Conservation (phyloP, 2,113 vertebrate species). For the Hystrix cristata region DNA sequence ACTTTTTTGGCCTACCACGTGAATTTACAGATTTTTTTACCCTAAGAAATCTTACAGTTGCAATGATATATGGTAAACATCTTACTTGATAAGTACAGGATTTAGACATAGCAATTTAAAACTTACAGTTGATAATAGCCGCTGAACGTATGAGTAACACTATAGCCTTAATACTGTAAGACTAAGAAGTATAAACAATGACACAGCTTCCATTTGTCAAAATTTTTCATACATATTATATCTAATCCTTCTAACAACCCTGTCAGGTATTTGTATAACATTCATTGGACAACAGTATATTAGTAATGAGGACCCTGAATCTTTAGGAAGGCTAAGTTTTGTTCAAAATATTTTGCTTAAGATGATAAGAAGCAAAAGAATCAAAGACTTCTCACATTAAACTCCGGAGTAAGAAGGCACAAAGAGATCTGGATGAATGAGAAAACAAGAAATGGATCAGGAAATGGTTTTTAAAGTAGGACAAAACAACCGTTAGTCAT, state of each 20-base stretch:
- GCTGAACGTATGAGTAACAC: not conserved
- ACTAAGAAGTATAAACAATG: not conserved
- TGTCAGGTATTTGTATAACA: not conserved
- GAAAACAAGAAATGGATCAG: not conserved
- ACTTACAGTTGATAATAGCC: not conserved
- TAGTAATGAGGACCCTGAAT: not conserved
- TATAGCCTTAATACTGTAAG: not conserved
- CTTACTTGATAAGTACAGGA: not conserved
- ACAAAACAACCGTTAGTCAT: not conserved
- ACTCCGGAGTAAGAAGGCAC: not conserved
- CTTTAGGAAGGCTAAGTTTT: not conserved
- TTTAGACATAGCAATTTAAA: slow-evolving; percentile 20
- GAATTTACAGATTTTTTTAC: slow-evolving; percentile 7
- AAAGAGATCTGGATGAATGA: slow-evolving; percentile 1
- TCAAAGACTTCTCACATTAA: not conserved
- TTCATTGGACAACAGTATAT: not conserved
- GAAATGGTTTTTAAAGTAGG: not conserved
- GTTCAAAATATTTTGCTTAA: slow-evolving; percentile 42
- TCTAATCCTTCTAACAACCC: not conserved
- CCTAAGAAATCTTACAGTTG: not conserved
- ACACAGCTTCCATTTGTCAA: not conserved
- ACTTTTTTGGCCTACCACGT: not conserved
- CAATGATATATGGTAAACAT: not conserved
- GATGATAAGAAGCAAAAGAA: not conserved
- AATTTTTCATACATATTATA: not conserved